A percentile compares a stretch with the other conserved stretches of the same genome.
Conservation (phyloP, 2,888 invertebrate genomes). For the Phengaris arion region DNA sequence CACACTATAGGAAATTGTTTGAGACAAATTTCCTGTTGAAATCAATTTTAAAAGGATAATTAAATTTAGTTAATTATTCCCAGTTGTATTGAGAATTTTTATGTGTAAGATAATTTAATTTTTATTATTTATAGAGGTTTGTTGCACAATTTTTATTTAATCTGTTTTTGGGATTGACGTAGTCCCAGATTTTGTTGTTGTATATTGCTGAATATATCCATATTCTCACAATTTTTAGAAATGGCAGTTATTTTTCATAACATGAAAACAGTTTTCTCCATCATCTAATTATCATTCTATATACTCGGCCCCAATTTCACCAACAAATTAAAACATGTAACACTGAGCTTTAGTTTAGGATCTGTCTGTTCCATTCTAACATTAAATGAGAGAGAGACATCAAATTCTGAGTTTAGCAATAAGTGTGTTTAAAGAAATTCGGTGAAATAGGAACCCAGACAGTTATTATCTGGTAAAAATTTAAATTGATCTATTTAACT, state of each 20-base stretch:
- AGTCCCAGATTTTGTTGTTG: not conserved
- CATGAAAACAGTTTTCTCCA: not conserved
- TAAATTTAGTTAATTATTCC: not conserved
- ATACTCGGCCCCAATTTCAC: no score
- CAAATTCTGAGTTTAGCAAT: no score
- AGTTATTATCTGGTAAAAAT: not conserved
- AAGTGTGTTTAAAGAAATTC: no score
- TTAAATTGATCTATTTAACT: slow-evolving; percentile 14
- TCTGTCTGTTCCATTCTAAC: no score
- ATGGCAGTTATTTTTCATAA: not conserved
- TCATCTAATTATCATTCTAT: not conserved
- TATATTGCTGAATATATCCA: not conserved
- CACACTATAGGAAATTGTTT: not conserved
- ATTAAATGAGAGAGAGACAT: no score
- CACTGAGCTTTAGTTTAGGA: no score
- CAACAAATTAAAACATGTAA: no score
- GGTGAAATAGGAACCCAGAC: not conserved
- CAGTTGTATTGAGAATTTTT: slow-evolving; percentile 10
- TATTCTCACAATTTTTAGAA: not conserved
- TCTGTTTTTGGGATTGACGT: not conserved
- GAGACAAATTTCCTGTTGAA: not conserved
- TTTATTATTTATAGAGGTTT: slow-evolving; percentile 13
- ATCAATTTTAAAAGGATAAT: slow-evolving; percentile 11
- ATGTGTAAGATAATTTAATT: slow-evolving; percentile 21
- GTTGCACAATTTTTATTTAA: slow-evolving; percentile 15